Evolutionary conservation across 2,113 vertebrate genomes (phyloP), one percentile per base, ranked within the genome.

Genomic region (Galbula dea): DNA sequence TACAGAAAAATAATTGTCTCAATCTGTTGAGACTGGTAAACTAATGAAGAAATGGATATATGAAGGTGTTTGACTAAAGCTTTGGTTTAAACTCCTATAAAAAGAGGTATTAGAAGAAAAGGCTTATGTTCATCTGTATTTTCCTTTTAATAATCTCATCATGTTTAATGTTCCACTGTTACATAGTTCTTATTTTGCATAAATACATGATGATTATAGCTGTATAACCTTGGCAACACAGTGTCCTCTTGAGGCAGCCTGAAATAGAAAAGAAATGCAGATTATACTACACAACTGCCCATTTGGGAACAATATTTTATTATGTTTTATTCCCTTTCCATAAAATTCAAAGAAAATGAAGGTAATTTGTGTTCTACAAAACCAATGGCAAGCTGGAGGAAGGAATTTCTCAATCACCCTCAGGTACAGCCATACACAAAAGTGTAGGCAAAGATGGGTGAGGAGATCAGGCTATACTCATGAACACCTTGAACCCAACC

Each of bases 281-380:
- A 96, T 96, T 94, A 89, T 88, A 77, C 86, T 84, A 75, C 52
- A 58, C 73, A 93, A 95, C 79, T 92, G 72, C 84, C 72, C 95
- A 93, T 95, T 77, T 58, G 97, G 96, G 97, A 96, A 46, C 87
- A 90, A 91, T 97, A 93, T 96, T 96, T 97, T 97, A 95, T 94
- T 65, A 83, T 95, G 88, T 80, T 96, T 94, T 96, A 97, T 96
- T 96, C 96, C 71, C 87, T 92, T 91, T 88, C 95, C 83, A 84
- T 96, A 96, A 97, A 95, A 96, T 91, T 92, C 67, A 86, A 91
- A 90, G 88, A 93, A 94, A 95, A 95, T 92, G 37, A 91, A 89
- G 77, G 74, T 84, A 96, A 96, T 94, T 95, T 94, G 79, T 11
- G 68, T 86, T 95, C 81, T 78, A 93, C 76, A 82, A 94, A 90